phyloP scores from a whole-genome alignment of 2,797 vertebrate species.

The Sebastes glaucus region DNA sequence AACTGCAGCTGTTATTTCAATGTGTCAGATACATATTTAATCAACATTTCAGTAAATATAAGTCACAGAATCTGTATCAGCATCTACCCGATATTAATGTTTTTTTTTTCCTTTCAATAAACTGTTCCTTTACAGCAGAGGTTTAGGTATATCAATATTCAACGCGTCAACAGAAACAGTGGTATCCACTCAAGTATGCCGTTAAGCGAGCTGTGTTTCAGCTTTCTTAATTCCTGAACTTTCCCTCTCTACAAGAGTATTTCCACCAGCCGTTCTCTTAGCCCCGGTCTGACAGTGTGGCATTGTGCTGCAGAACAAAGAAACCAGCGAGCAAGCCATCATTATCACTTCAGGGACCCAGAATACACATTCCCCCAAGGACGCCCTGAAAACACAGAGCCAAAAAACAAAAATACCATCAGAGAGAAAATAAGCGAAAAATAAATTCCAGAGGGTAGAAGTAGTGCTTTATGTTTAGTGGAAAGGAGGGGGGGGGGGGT shows the following conservation, averaged over 20 bases:
- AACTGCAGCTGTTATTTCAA: not conserved
- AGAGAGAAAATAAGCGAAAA: conserved; percentile 55
- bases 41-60: not conserved
- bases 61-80: not conserved
- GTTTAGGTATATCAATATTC: not conserved
- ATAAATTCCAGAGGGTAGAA: conserved; percentile 40
- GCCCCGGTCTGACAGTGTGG: conserved; percentile 38
- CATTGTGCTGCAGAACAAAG: conserved; percentile 64
- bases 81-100: not conserved
- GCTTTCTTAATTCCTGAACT: conserved; percentile 17
- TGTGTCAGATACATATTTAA: not conserved
- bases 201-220: not conserved
- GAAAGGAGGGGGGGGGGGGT: not conserved
- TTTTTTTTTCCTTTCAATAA: not conserved
- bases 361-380: conserved; percentile 57
- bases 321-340: conserved; percentile 53
- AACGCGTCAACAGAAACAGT: not conserved
- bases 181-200: not conserved
- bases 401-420: conserved; percentile 76
- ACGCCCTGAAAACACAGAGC: conserved; percentile 59
- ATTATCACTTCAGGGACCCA: conserved; percentile 67
- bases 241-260: conserved; percentile 9
- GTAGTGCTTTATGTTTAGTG: conserved; percentile 21
- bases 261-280: conserved; percentile 35
- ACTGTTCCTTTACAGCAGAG: not conserved